These are phyloP conservation scores for Cheilosia urbana DNA, from an alignment of 2,888 invertebrate genomes.

Conservation along the genomic window DNA sequence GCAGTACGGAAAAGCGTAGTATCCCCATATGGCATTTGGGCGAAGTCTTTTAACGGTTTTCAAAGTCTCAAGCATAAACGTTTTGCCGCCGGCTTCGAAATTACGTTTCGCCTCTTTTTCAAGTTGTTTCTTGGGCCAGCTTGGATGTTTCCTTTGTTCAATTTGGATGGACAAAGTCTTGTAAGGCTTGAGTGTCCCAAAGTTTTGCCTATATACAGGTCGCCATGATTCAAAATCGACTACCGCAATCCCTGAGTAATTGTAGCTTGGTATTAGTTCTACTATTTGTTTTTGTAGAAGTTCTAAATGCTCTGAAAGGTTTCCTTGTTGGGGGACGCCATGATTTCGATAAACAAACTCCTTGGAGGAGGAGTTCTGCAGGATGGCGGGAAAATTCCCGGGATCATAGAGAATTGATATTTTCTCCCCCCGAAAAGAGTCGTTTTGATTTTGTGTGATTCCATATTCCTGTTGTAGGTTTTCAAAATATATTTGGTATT, in stretches of 20 bases:
- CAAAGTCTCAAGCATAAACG: conserved; percentile 60
- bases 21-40: conserved; percentile 60
- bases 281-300: conserved; percentile 23
- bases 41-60: conserved; percentile 31
- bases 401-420: conserved; percentile 67
- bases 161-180: conserved; percentile 61
- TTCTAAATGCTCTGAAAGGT: conserved; percentile 54
- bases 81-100: conserved; percentile 49
- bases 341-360: conserved; percentile 58
- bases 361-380: conserved; percentile 55
- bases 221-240: conserved; percentile 69
- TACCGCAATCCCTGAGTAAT: conserved; percentile 56
- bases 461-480: conserved; percentile 37
- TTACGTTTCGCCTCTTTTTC: conserved; percentile 53
- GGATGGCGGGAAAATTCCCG: conserved; percentile 61
- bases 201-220: conserved; percentile 62
- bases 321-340: conserved; percentile 60
- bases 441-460: conserved; percentile 61
- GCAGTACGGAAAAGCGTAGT: conserved; percentile 67
- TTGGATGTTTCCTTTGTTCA: conserved; percentile 54
- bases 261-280: conserved; percentile 34
- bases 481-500: conserved; percentile 60
- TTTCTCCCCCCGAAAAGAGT: conserved; percentile 53
- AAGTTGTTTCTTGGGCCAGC: conserved; percentile 46
- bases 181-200: conserved; percentile 62